These are phyloP conservation scores for Turnix velox DNA, from an alignment of 2,113 vertebrate species.

Conservation along the genomic window DNA sequence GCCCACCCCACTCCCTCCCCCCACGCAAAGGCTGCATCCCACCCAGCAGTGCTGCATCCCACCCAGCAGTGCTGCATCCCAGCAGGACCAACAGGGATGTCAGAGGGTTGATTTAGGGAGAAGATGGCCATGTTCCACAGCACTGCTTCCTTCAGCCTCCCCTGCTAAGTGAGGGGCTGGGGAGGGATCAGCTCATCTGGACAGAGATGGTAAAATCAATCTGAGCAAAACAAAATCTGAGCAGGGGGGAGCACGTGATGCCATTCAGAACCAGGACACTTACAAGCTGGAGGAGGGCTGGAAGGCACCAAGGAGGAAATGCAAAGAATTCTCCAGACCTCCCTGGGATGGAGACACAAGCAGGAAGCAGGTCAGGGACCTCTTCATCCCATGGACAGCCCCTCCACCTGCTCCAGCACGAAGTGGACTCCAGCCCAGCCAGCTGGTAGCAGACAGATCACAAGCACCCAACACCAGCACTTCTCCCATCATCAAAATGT, in stretches of 20 bases:
- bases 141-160: no score
- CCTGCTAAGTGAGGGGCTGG: not conserved
- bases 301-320: not conserved
- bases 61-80: not conserved
- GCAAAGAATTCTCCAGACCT: not conserved
- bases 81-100: not conserved
- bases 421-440: rapidly evolving
- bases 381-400: rapidly evolving
- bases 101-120: not conserved
- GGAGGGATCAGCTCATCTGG: not conserved
- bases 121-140: not conserved
- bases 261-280: no score
- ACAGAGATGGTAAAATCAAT: rapidly evolving
- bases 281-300: no score
- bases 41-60: not conserved
- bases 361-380: not conserved
- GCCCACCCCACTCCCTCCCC: not conserved
- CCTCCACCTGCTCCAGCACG: rapidly evolving
- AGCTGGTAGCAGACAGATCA: rapidly evolving
- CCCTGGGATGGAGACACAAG: not conserved
- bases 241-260: rapidly evolving
- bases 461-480: not conserved
- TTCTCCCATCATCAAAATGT: rapidly evolving
- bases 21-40: not conserved
- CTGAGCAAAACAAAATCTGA: rapidly evolving